These are phyloP conservation scores for Heteronetta atricapilla DNA, from an alignment of 2,113 vertebrate genomes.

Conservation along the genomic window DNA sequence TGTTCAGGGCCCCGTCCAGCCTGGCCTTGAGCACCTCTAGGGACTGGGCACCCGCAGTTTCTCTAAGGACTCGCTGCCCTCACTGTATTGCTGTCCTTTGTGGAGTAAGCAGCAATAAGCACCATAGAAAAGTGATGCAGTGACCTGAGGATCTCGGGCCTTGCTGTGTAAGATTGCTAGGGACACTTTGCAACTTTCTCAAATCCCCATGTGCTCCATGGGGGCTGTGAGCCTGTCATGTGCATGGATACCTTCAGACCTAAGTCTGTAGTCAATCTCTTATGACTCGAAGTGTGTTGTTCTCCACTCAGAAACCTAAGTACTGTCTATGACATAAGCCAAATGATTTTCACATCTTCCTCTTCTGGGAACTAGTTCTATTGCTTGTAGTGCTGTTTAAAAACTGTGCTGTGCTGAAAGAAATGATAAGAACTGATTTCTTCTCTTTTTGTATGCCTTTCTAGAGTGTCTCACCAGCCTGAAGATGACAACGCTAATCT, in stretches of 20 bases:
- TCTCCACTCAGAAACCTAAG: no score
- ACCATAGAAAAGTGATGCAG: fast-evolving
- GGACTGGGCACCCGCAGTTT: no score
- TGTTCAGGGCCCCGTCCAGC: no score
- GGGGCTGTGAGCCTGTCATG: fast-evolving
- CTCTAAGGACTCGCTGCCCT: no score
- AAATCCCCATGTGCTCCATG: fast-evolving
- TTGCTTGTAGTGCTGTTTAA: not conserved
- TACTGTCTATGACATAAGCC: no score
- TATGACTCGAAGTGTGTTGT: fast-evolving
- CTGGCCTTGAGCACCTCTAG: no score
- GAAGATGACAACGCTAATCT: slow-evolving; percentile 74
- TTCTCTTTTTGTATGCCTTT: fast-evolving
- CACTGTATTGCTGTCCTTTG: no score
- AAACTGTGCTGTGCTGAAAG: not conserved
- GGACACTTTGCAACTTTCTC: not conserved
- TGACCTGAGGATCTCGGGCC: not conserved
- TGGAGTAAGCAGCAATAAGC: not conserved
- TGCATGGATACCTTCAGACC: fast-evolving
- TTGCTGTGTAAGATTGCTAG: not conserved
- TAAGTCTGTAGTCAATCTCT: fast-evolving
- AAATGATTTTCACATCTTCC: no score
- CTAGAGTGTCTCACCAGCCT: not conserved
- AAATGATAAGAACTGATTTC: not conserved
- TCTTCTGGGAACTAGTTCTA: fast-evolving